These are phyloP conservation scores for Pseudococcus jackbeardsleyi DNA, from an alignment of 2,888 invertebrate species.

Conservation along the genomic window DNA sequence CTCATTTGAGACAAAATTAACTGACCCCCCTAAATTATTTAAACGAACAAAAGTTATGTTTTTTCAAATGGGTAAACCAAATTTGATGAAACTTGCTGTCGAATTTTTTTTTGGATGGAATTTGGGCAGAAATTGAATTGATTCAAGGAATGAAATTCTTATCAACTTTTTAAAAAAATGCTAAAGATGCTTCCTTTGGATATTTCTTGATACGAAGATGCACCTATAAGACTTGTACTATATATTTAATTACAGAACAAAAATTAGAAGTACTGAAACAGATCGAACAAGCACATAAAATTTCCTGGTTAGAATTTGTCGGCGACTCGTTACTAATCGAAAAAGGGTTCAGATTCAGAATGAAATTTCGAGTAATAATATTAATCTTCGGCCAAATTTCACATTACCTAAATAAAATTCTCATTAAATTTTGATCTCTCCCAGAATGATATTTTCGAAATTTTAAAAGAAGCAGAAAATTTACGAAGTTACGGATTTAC, in stretches of 20 bases:
- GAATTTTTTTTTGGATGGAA: no score
- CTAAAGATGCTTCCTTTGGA: neutral
- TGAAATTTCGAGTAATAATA: constrained; percentile 59
- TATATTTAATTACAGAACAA: neutral
- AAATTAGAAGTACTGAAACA: constrained; percentile 56
- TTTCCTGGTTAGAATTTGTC: constrained; percentile 79
- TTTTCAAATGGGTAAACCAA: no score
- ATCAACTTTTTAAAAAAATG: no score
- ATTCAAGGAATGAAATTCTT: no score
- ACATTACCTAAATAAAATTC: neutral
- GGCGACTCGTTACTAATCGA: constrained; percentile 79
- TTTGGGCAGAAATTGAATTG: no score
- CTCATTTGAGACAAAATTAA: no score
- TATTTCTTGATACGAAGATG: neutral
- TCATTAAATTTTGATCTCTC: neutral
- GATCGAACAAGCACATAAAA: constrained; percentile 61
- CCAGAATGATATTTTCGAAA: constrained; percentile 76
- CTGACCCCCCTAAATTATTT: no score
- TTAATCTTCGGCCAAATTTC: neutral
- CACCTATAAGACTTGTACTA: neutral
- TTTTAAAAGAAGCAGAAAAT: constrained; percentile 81
- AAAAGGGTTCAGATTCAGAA: constrained; percentile 69
- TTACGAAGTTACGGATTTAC: constrained; percentile 80
- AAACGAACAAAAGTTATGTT: no score
- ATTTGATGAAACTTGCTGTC: no score